These are phyloP conservation scores for Tipula helvola DNA, from an alignment of 2,888 invertebrate genomes.

Conservation along the genomic window DNA sequence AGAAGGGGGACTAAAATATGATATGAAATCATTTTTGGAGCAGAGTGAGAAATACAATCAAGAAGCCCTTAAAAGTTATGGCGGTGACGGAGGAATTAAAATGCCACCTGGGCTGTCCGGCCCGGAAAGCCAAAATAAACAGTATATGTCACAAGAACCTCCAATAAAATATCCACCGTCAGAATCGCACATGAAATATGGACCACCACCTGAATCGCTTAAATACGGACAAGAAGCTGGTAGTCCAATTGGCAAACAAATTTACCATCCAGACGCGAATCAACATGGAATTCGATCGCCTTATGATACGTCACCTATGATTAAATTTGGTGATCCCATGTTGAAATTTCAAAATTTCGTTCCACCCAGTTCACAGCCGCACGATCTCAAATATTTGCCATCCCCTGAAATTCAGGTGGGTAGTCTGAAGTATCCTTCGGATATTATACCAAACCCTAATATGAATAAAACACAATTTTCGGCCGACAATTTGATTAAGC, in stretches of 20 bases:
- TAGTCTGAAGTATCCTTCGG: conserved; percentile 11
- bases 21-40: conserved; percentile 32
- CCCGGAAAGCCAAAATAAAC: conserved; percentile 18
- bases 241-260: conserved; percentile 13
- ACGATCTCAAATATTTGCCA: conserved; percentile 34
- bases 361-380: conserved; percentile 24
- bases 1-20: conserved; percentile 25
- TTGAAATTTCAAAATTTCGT: conserved; percentile 25
- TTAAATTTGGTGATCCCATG: conserved; percentile 35
- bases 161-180: conserved; percentile 32
- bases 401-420: conserved; percentile 16
- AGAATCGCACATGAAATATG: conserved; percentile 21
- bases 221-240: conserved; percentile 16
- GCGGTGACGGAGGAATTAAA: conserved; percentile 20
- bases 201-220: conserved; percentile 16
- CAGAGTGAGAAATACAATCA: conserved; percentile 30
- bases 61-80: conserved; percentile 19
- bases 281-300: conserved; percentile 30
- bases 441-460: not conserved
- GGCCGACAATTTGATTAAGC: conserved; percentile 35
- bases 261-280: conserved; percentile 14
- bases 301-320: conserved; percentile 32
- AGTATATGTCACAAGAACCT: conserved; percentile 21
- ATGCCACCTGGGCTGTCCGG: conserved; percentile 19
- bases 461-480: conserved; percentile 26